Percentiles rank a stretch among this genome's conserved stretches.
phyloP scores from a whole-genome alignment of 2,113 vertebrate species.

The Plecturocebus donacophilus region DNA sequence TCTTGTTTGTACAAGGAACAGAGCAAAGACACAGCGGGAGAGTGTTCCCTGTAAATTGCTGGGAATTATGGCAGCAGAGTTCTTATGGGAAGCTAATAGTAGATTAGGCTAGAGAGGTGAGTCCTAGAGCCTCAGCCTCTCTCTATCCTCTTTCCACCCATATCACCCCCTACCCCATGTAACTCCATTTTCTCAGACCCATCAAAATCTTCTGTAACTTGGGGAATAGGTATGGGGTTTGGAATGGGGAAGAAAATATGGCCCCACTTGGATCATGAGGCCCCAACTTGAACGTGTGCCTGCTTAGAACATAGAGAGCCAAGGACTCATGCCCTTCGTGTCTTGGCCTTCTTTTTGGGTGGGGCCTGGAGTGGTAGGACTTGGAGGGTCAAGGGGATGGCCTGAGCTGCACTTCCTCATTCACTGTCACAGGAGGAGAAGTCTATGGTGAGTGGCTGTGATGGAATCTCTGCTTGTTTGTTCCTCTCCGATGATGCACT shows the following conservation, averaged over 20 bases:
- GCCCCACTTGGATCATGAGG: neutral
- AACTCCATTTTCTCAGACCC: neutral
- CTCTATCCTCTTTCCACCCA: neutral
- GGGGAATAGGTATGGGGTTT: neutral
- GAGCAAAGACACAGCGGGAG: neutral
- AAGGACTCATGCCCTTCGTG: neutral
- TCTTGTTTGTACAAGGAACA: neutral
- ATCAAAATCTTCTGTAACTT: neutral
- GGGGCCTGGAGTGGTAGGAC: neutral
- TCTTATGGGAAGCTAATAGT: neutral
- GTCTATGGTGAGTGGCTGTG: conserved; percentile 87
- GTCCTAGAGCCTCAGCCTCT: neutral
- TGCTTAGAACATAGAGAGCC: neutral
- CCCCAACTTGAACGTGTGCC: neutral
- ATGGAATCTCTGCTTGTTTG: conserved; percentile 88
- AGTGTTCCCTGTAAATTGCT: neutral
- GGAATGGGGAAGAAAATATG: neutral
- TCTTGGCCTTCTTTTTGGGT: neutral
- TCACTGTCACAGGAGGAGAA: conserved; percentile 85
- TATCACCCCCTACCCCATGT: neutral
- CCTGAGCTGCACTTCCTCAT: rapidly evolving
- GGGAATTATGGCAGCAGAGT: neutral
- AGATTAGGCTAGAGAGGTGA: neutral
- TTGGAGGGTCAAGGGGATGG: neutral
- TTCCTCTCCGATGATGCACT: conserved; percentile 85